Evolutionary conservation across 2,113 vertebrate genomes (phyloP).

Genomic region (Charadrius vociferus): DNA sequence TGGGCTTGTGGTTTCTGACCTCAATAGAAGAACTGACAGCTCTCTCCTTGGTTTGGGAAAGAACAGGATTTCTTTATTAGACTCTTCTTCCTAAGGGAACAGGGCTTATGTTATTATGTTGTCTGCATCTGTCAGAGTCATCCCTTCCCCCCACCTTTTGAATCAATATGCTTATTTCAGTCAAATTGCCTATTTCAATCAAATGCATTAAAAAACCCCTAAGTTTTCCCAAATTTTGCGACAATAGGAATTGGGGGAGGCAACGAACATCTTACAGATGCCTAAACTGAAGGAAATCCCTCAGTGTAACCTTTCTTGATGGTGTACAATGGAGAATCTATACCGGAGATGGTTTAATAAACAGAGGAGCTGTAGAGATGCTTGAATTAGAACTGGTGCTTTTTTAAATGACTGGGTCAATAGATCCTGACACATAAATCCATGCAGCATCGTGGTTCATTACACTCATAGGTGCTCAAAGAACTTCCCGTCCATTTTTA

Average conservation of each 20-base stretch:
- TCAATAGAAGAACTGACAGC: background rate
- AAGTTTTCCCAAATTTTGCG: background rate
- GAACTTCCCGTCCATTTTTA: background rate
- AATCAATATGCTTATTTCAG: background rate
- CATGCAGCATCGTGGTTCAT: background rate
- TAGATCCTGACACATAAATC: background rate
- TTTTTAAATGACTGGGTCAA: background rate
- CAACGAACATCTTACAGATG: background rate
- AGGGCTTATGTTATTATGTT: background rate
- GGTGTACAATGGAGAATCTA: background rate
- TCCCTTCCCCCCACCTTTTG: background rate
- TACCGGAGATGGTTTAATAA: background rate
- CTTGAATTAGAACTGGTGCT: background rate
- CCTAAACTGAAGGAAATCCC: background rate
- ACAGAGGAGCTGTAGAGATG: background rate
- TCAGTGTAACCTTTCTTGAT: background rate
- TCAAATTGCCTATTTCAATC: background rate
- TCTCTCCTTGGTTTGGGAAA: background rate
- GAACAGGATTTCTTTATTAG: constrained; percentile 17
- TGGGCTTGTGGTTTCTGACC: background rate
- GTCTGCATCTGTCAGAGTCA: background rate
- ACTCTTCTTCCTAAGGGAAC: background rate
- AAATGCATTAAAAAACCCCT: background rate
- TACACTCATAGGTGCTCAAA: background rate
- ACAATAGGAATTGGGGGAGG: background rate